Conservation (phyloP, 1,140 invertebrate species). For the Penaeus chinensis region DNA sequence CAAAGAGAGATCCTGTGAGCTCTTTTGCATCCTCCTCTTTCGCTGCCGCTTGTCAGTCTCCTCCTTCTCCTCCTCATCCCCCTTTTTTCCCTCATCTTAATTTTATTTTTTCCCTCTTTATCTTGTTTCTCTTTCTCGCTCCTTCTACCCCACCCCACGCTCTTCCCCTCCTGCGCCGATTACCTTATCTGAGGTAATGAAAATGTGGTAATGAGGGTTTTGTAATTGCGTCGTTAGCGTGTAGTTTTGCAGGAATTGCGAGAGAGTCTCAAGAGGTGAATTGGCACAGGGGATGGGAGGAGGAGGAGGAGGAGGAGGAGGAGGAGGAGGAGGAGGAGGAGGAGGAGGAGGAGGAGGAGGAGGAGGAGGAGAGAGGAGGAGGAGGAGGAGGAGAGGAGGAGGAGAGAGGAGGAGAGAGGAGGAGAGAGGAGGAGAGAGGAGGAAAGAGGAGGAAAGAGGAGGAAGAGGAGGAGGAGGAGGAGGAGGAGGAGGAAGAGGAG, state of each 20-base stretch:
- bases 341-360: background rate
- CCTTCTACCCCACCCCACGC: background rate
- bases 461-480: background rate
- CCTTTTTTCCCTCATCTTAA: background rate
- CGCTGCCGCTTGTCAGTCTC: background rate
- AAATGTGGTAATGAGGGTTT: background rate
- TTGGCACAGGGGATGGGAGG: background rate
- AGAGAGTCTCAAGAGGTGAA: background rate
- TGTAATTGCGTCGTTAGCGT: background rate
- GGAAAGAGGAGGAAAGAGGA: background rate
- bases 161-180: background rate
- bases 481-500: too few relatives aligned
- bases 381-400: too few relatives aligned
- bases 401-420: background rate
- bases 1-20: background rate
- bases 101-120: background rate
- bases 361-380: background rate
- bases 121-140: background rate
- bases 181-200: background rate
- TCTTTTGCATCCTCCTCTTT: background rate
- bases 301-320: background rate
- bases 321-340: background rate
- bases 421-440: background rate
- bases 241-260: constrained; percentile 11
- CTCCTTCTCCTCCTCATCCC: background rate